Base-by-base conservation (phyloP, 2,113 vertebrate genomes). In the Nesoenas mayeri region DNA sequence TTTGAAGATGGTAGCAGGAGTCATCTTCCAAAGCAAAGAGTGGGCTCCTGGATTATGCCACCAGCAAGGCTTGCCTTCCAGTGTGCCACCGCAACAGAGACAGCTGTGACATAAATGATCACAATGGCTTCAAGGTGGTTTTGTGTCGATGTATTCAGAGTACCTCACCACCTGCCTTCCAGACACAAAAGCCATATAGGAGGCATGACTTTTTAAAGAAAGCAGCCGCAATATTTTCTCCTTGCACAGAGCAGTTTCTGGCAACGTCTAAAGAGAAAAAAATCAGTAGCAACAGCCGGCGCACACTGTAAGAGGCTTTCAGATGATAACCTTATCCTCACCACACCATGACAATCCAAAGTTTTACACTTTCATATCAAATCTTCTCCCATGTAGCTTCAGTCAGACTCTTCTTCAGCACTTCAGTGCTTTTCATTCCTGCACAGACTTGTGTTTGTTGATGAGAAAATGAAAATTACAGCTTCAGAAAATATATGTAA, bases 151-250 rank as follows among this genome's bases (percentile, higher is more conserved):
- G 57, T 32, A n/a, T 75, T 24, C 42, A 34, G 42, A 40, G 21
- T 16, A 70, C 73, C 47, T 75, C 38, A 71, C 3, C 32, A 47
- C 40, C 70, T 66, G 74, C 51, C 64, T 56, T n/a, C 72, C 29
- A 87, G 80, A 51, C 40, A 51, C 10, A 53, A 66, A 72, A 92
- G 40, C 69, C 6, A 6, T 38, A 88, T n/a, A 87, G 65, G 79
- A 44, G 53, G 32, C 53, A 53, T 47, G 67, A 69, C 65, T 90
- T 82, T 66, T 79, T 64, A 75, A 60, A 81, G 78, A 95, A 80
- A 48, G 44, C 73, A 91, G 69, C 34, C 48, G 29, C 6, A 13
- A 57, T 21, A 51, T 64, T 80, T 73, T 70, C n/a, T 29, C 14
- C 54, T 64, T 69, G 28, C 54, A 89, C 21, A 72, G 7, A 73